Conservation (phyloP, 2,888 invertebrate species). For the Agriopis leucophaearia region DNA sequence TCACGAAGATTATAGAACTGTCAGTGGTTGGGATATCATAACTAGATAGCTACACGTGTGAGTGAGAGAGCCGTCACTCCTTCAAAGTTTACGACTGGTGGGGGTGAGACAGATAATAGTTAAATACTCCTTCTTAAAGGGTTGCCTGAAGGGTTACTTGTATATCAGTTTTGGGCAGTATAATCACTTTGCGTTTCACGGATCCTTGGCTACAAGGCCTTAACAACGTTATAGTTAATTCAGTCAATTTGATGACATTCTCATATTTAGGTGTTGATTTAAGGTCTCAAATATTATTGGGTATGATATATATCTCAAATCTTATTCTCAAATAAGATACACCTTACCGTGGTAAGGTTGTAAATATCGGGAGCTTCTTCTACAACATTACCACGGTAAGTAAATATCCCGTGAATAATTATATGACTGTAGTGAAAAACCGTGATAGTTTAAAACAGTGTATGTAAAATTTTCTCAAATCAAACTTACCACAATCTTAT, state of each 20-base stretch:
- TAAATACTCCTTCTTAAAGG: conserved; percentile 48
- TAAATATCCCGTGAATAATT: no score
- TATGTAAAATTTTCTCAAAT: no score
- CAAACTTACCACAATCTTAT: no score
- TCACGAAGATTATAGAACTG: conserved; percentile 42
- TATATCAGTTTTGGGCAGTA: conserved; percentile 41
- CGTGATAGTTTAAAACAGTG: no score
- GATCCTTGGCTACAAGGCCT: conserved; percentile 8
- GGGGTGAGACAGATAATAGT: conserved; percentile 35
- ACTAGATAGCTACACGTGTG: conserved; percentile 47
- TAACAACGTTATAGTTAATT: conserved; percentile 11
- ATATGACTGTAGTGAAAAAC: no score
- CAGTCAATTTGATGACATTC: conserved; percentile 6
- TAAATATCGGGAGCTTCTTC: no score
- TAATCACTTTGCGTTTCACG: conserved; percentile 30
- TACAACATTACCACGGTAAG: no score
- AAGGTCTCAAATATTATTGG: not conserved
- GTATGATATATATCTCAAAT: not conserved
- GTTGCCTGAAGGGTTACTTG: conserved; percentile 38
- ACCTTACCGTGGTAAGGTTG: no score
- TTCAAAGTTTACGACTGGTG: conserved; percentile 25
- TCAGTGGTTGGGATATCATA: conserved; percentile 45
- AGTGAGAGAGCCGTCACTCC: conserved; percentile 42
- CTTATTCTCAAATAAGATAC: no score
- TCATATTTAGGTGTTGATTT: not conserved